Evolutionary conservation across 2,888 invertebrate species (phyloP).

Genomic region (Crocallis elinguaria): DNA sequence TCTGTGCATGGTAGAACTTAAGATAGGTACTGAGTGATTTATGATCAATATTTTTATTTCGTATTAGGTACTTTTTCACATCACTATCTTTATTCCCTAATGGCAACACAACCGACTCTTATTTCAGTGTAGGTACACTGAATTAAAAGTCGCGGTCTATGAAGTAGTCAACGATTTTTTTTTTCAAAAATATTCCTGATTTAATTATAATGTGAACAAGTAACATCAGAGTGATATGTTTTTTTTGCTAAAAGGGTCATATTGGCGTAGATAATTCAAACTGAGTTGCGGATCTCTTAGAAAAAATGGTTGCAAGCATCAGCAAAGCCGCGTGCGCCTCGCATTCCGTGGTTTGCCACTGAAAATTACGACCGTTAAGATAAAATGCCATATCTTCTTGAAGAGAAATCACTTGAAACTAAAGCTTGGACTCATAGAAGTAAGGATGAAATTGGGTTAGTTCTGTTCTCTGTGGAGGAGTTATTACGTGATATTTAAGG

Average conservation of each 20-base stretch:
- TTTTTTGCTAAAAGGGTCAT: not conserved
- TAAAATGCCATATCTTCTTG: slow-evolving; percentile 40
- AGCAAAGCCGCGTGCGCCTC: slow-evolving; percentile 52
- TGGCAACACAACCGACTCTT: too few relatives aligned
- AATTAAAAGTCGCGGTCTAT: too few relatives aligned
- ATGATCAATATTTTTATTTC: too few relatives aligned
- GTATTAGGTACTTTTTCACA: too few relatives aligned
- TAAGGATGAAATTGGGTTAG: slow-evolving; percentile 33
- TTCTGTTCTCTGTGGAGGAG: slow-evolving; percentile 41
- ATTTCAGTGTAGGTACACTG: too few relatives aligned
- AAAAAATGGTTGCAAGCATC: slow-evolving; percentile 48
- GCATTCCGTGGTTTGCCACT: slow-evolving; percentile 76
- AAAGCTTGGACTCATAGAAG: slow-evolving; percentile 16
- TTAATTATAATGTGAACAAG: not conserved
- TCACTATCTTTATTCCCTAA: too few relatives aligned
- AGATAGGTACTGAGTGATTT: too few relatives aligned
- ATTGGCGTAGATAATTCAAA: slow-evolving; percentile 15
- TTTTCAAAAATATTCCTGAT: too few relatives aligned
- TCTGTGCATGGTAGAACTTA: too few relatives aligned
- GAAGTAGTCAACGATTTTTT: too few relatives aligned
- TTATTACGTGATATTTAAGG: slow-evolving; percentile 68
- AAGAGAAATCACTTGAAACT: slow-evolving; percentile 28
- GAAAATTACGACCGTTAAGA: slow-evolving; percentile 50
- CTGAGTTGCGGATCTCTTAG: slow-evolving; percentile 41
- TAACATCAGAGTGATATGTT: not conserved